phyloP scores from a whole-genome alignment of 2,888 invertebrate species.

The Cheilosia variabilis region DNA sequence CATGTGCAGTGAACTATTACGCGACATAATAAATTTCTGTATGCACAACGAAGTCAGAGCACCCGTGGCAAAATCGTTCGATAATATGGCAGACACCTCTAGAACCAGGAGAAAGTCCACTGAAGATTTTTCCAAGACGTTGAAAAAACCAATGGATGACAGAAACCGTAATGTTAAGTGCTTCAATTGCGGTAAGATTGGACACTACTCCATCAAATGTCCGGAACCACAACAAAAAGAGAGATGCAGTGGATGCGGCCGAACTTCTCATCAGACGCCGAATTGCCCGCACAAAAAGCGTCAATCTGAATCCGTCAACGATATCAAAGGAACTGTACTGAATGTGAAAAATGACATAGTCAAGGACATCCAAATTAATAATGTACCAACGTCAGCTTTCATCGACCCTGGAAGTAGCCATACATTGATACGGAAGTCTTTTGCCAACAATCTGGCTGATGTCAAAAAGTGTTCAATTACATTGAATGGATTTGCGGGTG shows the following conservation, averaged over 20 bases:
- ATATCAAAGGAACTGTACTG: constrained; percentile 8
- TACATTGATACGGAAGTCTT: constrained; percentile 36
- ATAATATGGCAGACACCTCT: not conserved
- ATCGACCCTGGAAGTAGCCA: constrained; percentile 49
- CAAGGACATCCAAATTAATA: constrained; percentile 46
- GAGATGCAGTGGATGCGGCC: constrained; percentile 32
- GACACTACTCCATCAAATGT: constrained; percentile 42
- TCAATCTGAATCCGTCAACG: not conserved
- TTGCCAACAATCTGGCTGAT: constrained; percentile 9
- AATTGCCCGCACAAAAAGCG: not conserved
- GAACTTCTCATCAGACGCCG: constrained; percentile 36
- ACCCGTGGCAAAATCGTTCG: not conserved
- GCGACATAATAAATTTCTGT: constrained; percentile 53
- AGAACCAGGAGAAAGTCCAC: not conserved
- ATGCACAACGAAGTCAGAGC: constrained; percentile 51
- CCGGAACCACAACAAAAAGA: constrained; percentile 46
- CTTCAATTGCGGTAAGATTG: constrained; percentile 42
- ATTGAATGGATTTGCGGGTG: constrained; percentile 62
- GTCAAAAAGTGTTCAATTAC: constrained; percentile 5
- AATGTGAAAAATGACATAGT: not conserved
- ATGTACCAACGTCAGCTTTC: constrained; percentile 34
- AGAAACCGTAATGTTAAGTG: constrained; percentile 27
- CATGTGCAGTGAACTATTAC: constrained; percentile 33
- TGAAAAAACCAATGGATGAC: too few relatives aligned
- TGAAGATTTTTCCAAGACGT: too few relatives aligned